These are phyloP conservation scores for Brachirus orientalis DNA, from an alignment of 2,113 vertebrate genomes.

Conservation along the genomic window DNA sequence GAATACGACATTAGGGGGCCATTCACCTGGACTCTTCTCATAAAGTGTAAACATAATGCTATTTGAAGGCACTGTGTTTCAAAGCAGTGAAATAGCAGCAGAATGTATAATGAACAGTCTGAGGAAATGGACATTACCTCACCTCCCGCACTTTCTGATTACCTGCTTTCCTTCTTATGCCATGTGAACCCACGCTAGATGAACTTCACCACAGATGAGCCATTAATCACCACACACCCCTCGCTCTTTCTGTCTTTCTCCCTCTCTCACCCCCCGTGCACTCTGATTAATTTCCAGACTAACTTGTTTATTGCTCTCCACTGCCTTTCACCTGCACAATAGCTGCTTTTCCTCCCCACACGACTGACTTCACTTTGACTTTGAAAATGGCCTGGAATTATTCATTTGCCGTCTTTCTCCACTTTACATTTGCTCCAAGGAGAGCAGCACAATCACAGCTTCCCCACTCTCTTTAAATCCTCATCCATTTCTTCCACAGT, in stretches of 20 bases:
- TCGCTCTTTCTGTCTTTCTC: not conserved
- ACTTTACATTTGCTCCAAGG: constrained; percentile 52
- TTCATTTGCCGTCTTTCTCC: constrained; percentile 56
- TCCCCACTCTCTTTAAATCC: constrained; percentile 32
- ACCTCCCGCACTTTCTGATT: constrained; percentile 66
- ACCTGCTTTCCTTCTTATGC: constrained; percentile 50
- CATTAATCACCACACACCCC: constrained; percentile 39
- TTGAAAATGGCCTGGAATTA: constrained; percentile 68
- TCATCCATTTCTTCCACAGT: constrained; percentile 32
- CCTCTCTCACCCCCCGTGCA: constrained; percentile 1
- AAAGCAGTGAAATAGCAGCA: too few relatives aligned
- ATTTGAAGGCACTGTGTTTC: too few relatives aligned
- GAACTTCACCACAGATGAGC: constrained; percentile 52
- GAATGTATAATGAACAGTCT: too few relatives aligned
- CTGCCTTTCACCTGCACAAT: constrained; percentile 14
- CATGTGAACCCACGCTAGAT: constrained; percentile 46
- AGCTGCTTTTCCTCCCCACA: not conserved
- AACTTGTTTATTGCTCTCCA: constrained; percentile 58
- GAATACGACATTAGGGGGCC: too few relatives aligned
- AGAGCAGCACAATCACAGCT: not conserved
- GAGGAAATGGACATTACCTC: constrained; percentile 50
- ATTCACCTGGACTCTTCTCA: too few relatives aligned
- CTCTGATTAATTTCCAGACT: constrained; percentile 64
- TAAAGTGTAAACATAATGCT: too few relatives aligned
- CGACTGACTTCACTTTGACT: constrained; percentile 59